Base-by-base conservation (phyloP, 2,797 vertebrate genomes). In the Hippoglossus hippoglossus region DNA sequence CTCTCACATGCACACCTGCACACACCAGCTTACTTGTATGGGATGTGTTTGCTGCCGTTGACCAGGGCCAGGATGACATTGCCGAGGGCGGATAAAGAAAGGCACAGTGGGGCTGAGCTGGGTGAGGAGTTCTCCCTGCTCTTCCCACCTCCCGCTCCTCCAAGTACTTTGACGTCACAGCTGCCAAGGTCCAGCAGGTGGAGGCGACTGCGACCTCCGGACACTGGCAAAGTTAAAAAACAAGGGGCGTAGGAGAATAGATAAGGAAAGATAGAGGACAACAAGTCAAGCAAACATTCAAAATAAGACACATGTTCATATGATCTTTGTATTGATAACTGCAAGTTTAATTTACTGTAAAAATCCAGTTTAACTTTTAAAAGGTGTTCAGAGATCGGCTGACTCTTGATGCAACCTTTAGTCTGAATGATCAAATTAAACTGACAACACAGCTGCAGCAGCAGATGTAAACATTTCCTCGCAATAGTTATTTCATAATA, bases 31-130 rank as follows among this genome's bases (percentile, higher is more conserved):
- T 96, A 99, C 98, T 98, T 99, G 95, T 98, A 99, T 0, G 98
- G 98, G 87, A 99, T 97, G 92, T 99, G 98, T 79, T 99, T 99
- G 94, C 97, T 98, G 79, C 98, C 98, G 0, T 99, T 98, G 94
- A 99, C 98, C 24, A 99, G 94, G 63, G 98, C 97, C 0, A 99
- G 95, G 91, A 99, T 99, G 91, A 99, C 98, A 6, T 99, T 99
- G 59, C 98, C 98, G 47, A 99, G 94, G 2, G 98, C 97, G 0
- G 98, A 98, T 73, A 99, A 90, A 0, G 98, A 99, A 25, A 99
- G 96, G 71, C 97, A 98, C 64, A 97, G 94, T 44, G 96, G 95
- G 2, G 93, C 80, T 3, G 95, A 92, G 55, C 95, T 92, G 8
- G 91, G 82, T 52, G 94, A 93, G 58, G 94, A 92, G 77, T 94